A percentile compares a stretch with the other conserved stretches of the same genome.
phyloP scores from a whole-genome alignment of 2,888 invertebrate species.

The Leptopterna dolabrata region DNA sequence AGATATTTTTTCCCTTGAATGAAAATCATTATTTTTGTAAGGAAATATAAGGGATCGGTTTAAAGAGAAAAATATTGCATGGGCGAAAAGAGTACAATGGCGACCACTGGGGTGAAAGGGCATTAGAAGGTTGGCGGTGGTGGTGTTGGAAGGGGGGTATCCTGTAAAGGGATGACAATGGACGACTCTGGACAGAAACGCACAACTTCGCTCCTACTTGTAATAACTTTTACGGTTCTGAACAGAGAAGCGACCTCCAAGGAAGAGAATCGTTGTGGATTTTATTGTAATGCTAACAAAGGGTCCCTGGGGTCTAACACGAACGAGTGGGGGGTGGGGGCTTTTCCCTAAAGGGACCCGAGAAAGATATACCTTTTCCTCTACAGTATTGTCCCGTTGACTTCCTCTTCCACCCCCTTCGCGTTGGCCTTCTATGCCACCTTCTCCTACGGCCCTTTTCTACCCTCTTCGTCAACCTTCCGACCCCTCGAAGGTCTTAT shows the following conservation, averaged over 20 bases:
- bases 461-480: background rate
- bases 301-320: constrained; percentile 1
- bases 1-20: too few relatives aligned
- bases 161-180: constrained; percentile 42
- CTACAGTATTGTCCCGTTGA: constrained; percentile 36
- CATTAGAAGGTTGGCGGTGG: background rate
- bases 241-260: constrained; percentile 36
- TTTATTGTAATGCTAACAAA: constrained; percentile 54
- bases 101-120: background rate
- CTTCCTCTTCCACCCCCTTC: constrained; percentile 1
- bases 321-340: background rate
- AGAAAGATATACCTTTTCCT: constrained; percentile 52
- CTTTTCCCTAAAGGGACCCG: constrained; percentile 32
- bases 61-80: background rate
- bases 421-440: too few relatives aligned
- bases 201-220: constrained; percentile 50
- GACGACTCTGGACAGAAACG: constrained; percentile 35
- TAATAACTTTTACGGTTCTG: constrained; percentile 52
- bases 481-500: constrained; percentile 8
- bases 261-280: constrained; percentile 49
- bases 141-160: background rate
- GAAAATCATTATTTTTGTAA: too few relatives aligned
- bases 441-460: background rate
- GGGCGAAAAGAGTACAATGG: background rate
- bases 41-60: background rate